phyloP scores from a whole-genome alignment of 2,888 invertebrate species.

The Malthinus seriepunctatus region DNA sequence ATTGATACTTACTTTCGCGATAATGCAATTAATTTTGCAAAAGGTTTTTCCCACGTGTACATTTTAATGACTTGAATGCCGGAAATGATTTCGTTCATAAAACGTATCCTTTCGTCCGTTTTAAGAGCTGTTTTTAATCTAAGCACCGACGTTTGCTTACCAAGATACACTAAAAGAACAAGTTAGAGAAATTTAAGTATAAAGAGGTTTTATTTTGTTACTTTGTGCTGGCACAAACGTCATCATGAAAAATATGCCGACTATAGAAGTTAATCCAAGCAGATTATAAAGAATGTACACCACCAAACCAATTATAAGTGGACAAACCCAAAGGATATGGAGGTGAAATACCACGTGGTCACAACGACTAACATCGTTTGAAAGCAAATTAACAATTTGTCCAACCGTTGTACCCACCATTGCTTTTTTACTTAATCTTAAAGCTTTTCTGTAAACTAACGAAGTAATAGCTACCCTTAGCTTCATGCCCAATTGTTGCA shows the following conservation, averaged over 20 bases:
- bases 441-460: constrained; percentile 76
- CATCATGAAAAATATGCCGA: background rate
- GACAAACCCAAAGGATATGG: background rate
- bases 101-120: constrained; percentile 81
- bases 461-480: constrained; percentile 82
- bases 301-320: background rate
- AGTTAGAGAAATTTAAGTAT: background rate
- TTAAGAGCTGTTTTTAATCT: constrained; percentile 76
- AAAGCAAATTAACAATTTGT: constrained; percentile 84
- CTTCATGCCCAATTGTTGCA: constrained; percentile 83
- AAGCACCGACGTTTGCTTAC: constrained; percentile 74
- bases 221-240: background rate
- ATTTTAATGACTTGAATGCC: constrained; percentile 90
- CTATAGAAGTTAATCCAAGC: background rate
- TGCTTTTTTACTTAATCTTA: constrained; percentile 64
- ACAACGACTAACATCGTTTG: constrained; percentile 81
- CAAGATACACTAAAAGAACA: constrained; percentile 52
- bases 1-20: constrained; percentile 57
- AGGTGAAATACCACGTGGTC: background rate
- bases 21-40: constrained; percentile 72
- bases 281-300: background rate
- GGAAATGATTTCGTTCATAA: constrained; percentile 89
- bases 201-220: background rate
- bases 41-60: constrained; percentile 57
- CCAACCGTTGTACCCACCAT: constrained; percentile 75